A percentile compares a stretch with the other conserved stretches of the same genome.
phyloP scores from a whole-genome alignment of 2,888 invertebrate genomes.

The Pristionchus arcanus region DNA sequence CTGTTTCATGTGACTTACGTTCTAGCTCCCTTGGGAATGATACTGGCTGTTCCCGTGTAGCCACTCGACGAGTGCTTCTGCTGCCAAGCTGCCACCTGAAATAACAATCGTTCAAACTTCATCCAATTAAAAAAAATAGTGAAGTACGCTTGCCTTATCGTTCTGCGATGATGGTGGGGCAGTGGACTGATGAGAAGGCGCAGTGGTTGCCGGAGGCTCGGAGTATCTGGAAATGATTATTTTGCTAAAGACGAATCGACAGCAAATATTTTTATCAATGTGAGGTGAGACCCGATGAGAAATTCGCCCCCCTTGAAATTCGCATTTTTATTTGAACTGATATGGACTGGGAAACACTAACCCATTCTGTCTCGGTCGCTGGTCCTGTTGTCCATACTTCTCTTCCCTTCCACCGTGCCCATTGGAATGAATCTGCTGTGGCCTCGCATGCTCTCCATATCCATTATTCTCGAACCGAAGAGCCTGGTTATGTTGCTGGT shows the following conservation, averaged over 20 bases:
- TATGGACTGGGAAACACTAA: not conserved
- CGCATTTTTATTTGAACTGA: no score
- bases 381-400: not conserved
- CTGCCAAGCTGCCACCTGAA: constrained; percentile 53
- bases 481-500: not conserved
- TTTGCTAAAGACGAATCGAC: no score
- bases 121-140: no score
- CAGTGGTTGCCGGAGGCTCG: not conserved
- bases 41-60: constrained; percentile 58
- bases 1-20: constrained; percentile 57
- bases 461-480: not conserved
- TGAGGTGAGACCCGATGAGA: no score
- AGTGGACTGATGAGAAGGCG: not conserved
- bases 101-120: no score
- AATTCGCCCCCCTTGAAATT: no score
- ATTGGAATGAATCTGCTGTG: not conserved
- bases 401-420: constrained; percentile 12
- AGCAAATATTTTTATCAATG: no score
- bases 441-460: not conserved
- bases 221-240: not conserved
- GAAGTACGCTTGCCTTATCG: not conserved
- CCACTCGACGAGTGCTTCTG: constrained; percentile 48
- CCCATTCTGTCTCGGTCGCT: constrained; percentile 2
- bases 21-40: constrained; percentile 67
- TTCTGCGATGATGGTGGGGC: not conserved